Conservation (phyloP, 2,888 invertebrate species). For the Habroteleia sp. region DNA sequence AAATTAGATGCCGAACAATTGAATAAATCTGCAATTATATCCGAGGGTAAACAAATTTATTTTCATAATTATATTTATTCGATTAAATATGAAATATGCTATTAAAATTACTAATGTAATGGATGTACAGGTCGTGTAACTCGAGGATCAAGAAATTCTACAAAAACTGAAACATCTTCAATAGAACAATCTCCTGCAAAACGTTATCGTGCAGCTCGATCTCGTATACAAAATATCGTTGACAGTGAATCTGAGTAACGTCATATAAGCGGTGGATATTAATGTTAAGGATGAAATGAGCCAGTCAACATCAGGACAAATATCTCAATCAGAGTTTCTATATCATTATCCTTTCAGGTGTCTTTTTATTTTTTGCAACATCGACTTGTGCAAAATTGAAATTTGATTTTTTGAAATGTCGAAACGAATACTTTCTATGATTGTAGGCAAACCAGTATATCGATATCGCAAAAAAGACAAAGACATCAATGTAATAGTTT, state of each 20-base stretch:
- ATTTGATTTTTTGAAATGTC: background rate
- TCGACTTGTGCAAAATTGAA: background rate
- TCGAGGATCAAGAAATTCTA: slow-evolving; percentile 61
- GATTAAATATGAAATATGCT: background rate
- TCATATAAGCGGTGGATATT: slow-evolving; percentile 14
- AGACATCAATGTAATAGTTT: background rate
- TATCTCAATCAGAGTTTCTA: slow-evolving; percentile 36
- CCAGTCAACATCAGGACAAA: slow-evolving; percentile 43
- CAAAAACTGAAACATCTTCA: slow-evolving; percentile 29
- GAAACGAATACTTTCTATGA: no score
- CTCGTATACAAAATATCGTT: slow-evolving; percentile 62
- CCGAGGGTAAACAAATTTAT: slow-evolving; percentile 70
- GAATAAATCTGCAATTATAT: slow-evolving; percentile 70
- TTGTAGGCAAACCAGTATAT: no score
- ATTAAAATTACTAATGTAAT: no score
- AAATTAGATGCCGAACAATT: slow-evolving; percentile 70
- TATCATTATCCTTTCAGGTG: slow-evolving; percentile 17
- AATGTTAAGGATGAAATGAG: background rate
- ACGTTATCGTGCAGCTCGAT: slow-evolving; percentile 61
- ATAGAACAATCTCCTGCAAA: slow-evolving; percentile 51
- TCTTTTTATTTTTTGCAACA: slow-evolving; percentile 17
- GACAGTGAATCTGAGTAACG: slow-evolving; percentile 68
- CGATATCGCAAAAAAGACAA: background rate
- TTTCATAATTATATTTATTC: background rate
- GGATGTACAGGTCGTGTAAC: slow-evolving; percentile 63